Percentiles rank a stretch among this genome's conserved stretches.
Evolutionary conservation across 2,113 vertebrate genomes (phyloP).

Genomic region (Tachysurus fulvidraco): DNA sequence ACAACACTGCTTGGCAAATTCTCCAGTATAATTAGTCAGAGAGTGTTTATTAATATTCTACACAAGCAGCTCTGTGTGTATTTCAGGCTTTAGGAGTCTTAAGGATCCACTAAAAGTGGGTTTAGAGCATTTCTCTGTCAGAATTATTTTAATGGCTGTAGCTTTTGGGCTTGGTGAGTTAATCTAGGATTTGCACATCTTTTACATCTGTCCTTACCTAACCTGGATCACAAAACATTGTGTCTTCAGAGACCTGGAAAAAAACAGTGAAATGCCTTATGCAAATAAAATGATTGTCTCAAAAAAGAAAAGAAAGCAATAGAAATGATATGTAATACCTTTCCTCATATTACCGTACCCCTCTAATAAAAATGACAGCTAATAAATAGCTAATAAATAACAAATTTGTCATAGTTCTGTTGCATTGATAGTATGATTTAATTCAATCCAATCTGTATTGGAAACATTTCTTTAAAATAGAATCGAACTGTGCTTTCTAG

Average conservation of each 20-base stretch:
- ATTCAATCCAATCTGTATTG: too few relatives aligned
- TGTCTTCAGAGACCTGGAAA: background rate
- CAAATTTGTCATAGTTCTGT: too few relatives aligned
- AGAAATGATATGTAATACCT: background rate
- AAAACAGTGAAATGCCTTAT: background rate
- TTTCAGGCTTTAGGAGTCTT: background rate
- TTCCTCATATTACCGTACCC: background rate
- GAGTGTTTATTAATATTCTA: background rate
- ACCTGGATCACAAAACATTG: background rate
- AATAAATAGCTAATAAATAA: too few relatives aligned
- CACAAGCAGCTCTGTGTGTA: background rate
- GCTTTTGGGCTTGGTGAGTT: background rate
- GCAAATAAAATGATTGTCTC: background rate
- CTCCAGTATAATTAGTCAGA: background rate
- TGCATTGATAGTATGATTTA: too few relatives aligned
- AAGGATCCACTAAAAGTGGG: background rate
- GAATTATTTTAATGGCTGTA: too few relatives aligned
- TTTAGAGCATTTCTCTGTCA: background rate
- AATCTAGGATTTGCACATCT: slow-evolving; percentile 7
- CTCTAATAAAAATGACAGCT: background rate
- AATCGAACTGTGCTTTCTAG: too few relatives aligned
- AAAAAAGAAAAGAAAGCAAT: background rate
- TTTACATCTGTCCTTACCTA: background rate
- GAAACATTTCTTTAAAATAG: too few relatives aligned
- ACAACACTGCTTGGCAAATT: background rate